phyloP scores from a whole-genome alignment of 1,140 invertebrate species.

The Nymphalis io region DNA sequence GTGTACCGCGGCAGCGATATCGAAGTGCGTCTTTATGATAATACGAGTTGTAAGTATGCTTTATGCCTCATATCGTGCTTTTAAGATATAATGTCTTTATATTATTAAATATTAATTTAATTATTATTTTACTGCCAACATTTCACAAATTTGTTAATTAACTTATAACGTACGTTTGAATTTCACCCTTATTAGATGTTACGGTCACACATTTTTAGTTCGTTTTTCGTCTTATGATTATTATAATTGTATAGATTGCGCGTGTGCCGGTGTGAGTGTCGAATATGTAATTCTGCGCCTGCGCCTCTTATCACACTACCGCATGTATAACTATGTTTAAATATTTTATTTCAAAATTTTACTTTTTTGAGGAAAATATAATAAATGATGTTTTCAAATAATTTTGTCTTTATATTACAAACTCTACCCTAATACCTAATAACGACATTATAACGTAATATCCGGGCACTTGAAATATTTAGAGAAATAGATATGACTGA shows the following conservation, averaged over 20 bases:
- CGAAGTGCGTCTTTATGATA: conserved; percentile 39
- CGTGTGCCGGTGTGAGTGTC: conserved; percentile 37
- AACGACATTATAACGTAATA: not conserved
- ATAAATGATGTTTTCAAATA: conserved; percentile 80
- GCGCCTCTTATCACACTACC: conserved; percentile 50
- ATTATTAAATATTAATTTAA: conserved; percentile 44
- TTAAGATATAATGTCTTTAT: conserved; percentile 58
- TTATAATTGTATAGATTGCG: conserved; percentile 53
- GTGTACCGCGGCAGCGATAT: conserved; percentile 42
- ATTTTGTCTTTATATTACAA: conserved; percentile 40
- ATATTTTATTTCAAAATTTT: conserved; percentile 80
- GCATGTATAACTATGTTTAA: conserved; percentile 76
- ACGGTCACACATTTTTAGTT: conserved; percentile 72
- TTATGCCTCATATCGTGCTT: conserved; percentile 74
- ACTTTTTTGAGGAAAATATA: conserved; percentile 79
- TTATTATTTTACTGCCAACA: conserved; percentile 74
- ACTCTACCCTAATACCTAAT: not conserved
- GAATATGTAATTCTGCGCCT: conserved; percentile 19
- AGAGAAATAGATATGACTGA: not conserved
- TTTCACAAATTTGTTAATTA: conserved; percentile 71
- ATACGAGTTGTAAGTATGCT: conserved; percentile 69
- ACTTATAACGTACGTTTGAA: conserved; percentile 57
- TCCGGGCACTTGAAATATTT: conserved; percentile 2
- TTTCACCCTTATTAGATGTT: conserved; percentile 65
- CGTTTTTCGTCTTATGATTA: conserved; percentile 55